Evolutionary conservation across 92 coral and sea anemone genomes (phyloP), one percentile per base, ranked within the genome.

Genomic region (Epizoanthus illoricatus): DNA sequence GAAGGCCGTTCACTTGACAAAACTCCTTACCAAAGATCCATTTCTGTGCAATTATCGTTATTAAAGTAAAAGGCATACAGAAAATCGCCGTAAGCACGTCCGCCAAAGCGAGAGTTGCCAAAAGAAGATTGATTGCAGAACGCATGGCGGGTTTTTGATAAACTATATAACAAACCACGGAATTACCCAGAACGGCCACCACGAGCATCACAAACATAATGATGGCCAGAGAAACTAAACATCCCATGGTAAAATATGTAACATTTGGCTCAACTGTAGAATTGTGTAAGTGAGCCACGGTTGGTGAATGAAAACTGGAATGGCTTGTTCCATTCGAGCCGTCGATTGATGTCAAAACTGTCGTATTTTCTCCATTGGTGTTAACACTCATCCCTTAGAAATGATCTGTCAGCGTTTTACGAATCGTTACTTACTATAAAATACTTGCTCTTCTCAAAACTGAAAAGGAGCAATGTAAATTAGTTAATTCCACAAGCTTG

Each of bases 81-180:
- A 90, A 66, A 4, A 90, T 52, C 10, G 98, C 93, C 20, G 94
- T 91, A 69, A 95, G 84, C 3, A 95, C 88, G 76, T 95, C 98
- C 11, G 97, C 98, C 91, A 95, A 74, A 4, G 98, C 98, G 13
- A 95, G 81, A 5, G 94, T 95, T 7, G 97, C 97, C 11, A 95
- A 87, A 13, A 95, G 86, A 19, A 95, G 85, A 86, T 95, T 95
- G 60, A 95, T 95, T 15, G 98, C 97, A 24, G 98, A 95, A 40
- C 98, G 92, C 98, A 95, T 95, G 5, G 98, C 98, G 4, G 98
- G 98, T 56, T 95, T 95, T 84, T 95, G 98, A 82, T 95, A 95
- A 28, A 95, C 98, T 63, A 95, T 89, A 67, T 95, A 95, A 66
- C 98, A 95, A 21, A 95, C 97, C 67, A 95, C 88, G 24, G 94